Percentiles rank a stretch among this genome's conserved stretches.
These are phyloP conservation scores for Leptinotarsa peninsularis DNA, from an alignment of 2,888 invertebrate genomes.

Conservation along the genomic window DNA sequence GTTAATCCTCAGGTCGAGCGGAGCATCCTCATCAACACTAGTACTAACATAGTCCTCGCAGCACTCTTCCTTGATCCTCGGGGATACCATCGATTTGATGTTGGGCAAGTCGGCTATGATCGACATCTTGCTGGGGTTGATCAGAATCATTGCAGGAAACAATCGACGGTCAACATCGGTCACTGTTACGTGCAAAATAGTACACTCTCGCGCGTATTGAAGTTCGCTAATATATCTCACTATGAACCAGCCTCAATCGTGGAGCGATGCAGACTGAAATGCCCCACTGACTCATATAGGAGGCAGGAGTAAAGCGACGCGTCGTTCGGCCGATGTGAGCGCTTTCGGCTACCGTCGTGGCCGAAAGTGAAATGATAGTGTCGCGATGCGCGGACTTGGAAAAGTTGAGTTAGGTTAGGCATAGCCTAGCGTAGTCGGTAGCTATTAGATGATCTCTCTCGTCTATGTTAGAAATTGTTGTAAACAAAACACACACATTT, in stretches of 20 bases:
- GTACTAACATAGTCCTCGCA: constrained; percentile 52
- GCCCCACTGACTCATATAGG: constrained; percentile 76
- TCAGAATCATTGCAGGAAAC: constrained; percentile 48
- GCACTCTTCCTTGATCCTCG: constrained; percentile 54
- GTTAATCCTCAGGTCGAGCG: constrained; percentile 82
- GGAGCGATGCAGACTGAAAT: constrained; percentile 53
- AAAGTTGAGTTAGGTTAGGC: constrained; percentile 62
- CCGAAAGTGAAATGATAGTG: constrained; percentile 55
- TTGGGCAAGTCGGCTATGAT: constrained; percentile 51
- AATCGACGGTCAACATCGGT: constrained; percentile 35
- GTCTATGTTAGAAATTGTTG: constrained; percentile 57
- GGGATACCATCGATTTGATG: constrained; percentile 47
- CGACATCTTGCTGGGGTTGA: constrained; percentile 55
- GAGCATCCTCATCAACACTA: constrained; percentile 63
- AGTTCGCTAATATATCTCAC: constrained; percentile 35
- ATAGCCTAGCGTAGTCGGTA: constrained; percentile 54
- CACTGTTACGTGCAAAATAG: constrained; percentile 36
- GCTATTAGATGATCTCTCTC: constrained; percentile 10
- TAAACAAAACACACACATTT: constrained; percentile 50
- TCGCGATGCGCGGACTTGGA: constrained; percentile 49
- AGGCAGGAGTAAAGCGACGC: constrained; percentile 62
- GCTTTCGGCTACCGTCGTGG: constrained; percentile 55
- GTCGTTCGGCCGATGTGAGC: constrained; percentile 69
- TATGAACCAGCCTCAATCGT: constrained; percentile 42
- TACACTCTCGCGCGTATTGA: constrained; percentile 20